Base-by-base conservation (phyloP, 2,888 invertebrate genomes). In the Lordiphosa andalusiaca region DNA sequence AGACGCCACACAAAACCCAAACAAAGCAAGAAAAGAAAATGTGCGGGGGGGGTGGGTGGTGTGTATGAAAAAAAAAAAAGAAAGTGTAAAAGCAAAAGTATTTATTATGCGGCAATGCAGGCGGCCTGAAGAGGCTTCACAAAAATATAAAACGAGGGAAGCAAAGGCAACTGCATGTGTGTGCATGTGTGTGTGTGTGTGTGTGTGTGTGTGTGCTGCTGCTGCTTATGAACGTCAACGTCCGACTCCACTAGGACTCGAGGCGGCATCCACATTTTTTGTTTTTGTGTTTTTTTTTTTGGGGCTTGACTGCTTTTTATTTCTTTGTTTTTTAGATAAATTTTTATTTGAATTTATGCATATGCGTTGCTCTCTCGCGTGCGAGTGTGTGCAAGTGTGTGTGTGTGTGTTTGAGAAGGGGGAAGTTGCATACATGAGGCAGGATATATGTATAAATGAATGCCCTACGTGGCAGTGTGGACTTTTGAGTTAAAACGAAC, bases 51-150 rank as follows among this genome's bases (percentile, higher is more conserved):
- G 19, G 25, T 1, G 44, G 38, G 2, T 6, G 23, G 5, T 5
- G n/a, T n/a, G n/a, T n/a, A n/a, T n/a, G 16, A 1, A 4, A 25
- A 10, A 52, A 49, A 77, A 78, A 80, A 76, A 77, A 78, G 80
- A 76, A 76, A 76, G 83, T 76, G 83, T 75, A 76, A 82, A 76
- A 84, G 84, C 84, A 84, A 84, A 81, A 81, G 84, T 80, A 83
- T 77, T 83, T 83, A 72, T 68, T 60, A 62, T 75, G 76, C 80
- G 61, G 69, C 78, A 73, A 73, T 53, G 78, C 74, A 58, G 65
- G 58, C 67, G 68, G 53, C 61, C 50, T 67, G 53, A 36, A 56
- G 48, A 47, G 44, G 62, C 39, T 36, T 25, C 48, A 35, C 39
- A 41, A 33, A 66, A 50, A 48, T n/a, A n/a, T n/a, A n/a, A 16